A percentile compares a stretch with the other conserved stretches of the same genome.
phyloP scores from a whole-genome alignment of 2,888 invertebrate genomes.

The Diploptera punctata region DNA sequence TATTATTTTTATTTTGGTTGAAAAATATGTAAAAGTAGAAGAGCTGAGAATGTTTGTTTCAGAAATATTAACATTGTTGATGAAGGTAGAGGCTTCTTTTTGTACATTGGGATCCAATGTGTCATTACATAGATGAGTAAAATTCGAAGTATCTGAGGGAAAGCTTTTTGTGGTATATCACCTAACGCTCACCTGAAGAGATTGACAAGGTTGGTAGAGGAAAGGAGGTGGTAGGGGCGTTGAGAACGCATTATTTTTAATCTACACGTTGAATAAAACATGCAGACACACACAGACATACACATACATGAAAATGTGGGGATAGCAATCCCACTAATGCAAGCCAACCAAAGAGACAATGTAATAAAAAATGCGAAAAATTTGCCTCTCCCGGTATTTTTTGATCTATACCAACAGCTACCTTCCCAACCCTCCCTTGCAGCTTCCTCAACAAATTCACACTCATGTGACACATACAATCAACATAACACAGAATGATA shows the following conservation, averaged over 20 bases:
- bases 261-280: conserved; percentile 11
- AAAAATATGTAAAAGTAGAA: too few species aligned
- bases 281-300: conserved; percentile 2
- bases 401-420: not conserved
- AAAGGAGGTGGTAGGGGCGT: not conserved
- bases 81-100: too few species aligned
- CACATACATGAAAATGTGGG: not conserved
- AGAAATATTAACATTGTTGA: too few species aligned
- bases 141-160: not conserved
- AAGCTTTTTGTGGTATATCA: not conserved
- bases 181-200: not conserved
- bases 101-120: not conserved
- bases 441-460: too few species aligned
- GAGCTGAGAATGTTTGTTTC: too few species aligned
- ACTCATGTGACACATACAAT: not conserved
- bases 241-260: not conserved
- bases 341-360: not conserved
- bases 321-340: not conserved
- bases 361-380: not conserved
- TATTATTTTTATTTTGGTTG: too few species aligned
- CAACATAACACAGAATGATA: conserved; percentile 1
- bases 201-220: not conserved
- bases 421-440: not conserved
- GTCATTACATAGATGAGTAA: not conserved
- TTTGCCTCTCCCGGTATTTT: too few species aligned